Base-by-base conservation (phyloP, 2,113 vertebrate species). In the Myrmecophaga tridactyla region DNA sequence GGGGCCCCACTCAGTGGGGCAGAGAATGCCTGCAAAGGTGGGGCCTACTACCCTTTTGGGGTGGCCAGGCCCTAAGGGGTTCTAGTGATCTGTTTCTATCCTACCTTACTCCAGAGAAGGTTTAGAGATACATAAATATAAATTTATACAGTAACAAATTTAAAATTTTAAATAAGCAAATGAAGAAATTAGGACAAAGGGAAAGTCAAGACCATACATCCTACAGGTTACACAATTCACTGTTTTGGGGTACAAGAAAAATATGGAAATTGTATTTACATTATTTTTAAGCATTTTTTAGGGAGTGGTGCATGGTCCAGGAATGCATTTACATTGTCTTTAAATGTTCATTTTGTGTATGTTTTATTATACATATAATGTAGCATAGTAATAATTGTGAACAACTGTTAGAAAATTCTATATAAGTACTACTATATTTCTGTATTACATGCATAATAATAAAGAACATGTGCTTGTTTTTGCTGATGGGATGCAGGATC, bases 131-230 rank as follows among this genome's bases (percentile, higher is more conserved):
- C 48, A 51, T 41, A 41, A 34, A 53, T 3, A 76, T 86, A 41
- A 23, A 48, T 31, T 48, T 36, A 56, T 58, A 72, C 12, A 85
- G 81, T 29, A 72, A 5, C 17, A 27, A 51, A 90, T 69, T 65
- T 75, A 63, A 80, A 67, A n/a, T 67, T 92, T 80, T 63, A 82
- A 76, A 67, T 43, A 87, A 86, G 9, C 58, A 73, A 86, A 63
- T 72, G 88, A 86, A 82, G 63, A 92, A 81, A 58, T 77, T 46
- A 46, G 73, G 70, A 81, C 65, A 77, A 88, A 92, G 56, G 48
- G 63, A 83, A 83, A 56, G 56, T 77, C 20, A 73, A 39, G 20
- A 46, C 0, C 4, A 36, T 4, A n/a, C 4, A 48, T 27, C 46
- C 51, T 17, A 58, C 18, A 8, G 36, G 2, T 78, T 65, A 36